A percentile compares a stretch with the other conserved stretches of the same genome.
These are phyloP conservation scores for Thermophis baileyi DNA, from an alignment of 2,113 vertebrate genomes.

Conservation along the genomic window DNA sequence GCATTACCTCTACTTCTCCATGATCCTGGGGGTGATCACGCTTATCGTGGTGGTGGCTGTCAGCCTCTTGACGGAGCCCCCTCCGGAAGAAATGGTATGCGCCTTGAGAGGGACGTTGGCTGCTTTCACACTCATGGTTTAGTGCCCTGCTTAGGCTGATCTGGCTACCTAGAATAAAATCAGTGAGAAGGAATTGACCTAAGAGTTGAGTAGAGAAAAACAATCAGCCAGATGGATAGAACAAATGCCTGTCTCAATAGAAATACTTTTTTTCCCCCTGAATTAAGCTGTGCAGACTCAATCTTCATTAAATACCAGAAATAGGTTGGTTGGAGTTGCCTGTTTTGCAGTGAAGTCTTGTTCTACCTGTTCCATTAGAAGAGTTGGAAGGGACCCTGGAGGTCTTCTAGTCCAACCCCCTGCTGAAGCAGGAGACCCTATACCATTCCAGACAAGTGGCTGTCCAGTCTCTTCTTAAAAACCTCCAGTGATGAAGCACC, in stretches of 20 bases:
- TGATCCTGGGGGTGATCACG: slow-evolving; percentile 77
- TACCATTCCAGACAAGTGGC: too few species aligned
- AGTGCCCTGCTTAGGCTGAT: too few species aligned
- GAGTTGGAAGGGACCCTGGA: too few species aligned
- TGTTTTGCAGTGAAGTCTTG: neutral
- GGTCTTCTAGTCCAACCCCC: too few species aligned
- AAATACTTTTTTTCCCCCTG: neutral
- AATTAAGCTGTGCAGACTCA: neutral
- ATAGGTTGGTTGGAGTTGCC: neutral
- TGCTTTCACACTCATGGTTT: neutral
- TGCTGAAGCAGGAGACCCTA: too few species aligned
- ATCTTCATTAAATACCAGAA: neutral
- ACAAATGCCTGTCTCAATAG: neutral
- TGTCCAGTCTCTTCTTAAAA: too few species aligned
- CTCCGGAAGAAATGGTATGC: slow-evolving; percentile 70
- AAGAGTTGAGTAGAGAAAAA: neutral
- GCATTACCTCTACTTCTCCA: slow-evolving; percentile 95
- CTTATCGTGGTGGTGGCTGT: slow-evolving; percentile 68
- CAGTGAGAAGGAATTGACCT: neutral
- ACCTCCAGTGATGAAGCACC: too few species aligned
- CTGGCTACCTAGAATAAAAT: neutral
- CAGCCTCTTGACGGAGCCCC: slow-evolving; percentile 79
- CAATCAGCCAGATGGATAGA: neutral
- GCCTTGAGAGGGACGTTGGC: neutral
- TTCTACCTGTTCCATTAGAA: neutral